phyloP scores from a whole-genome alignment of 2,113 vertebrate genomes.

The Gnathonemus echidnorhynchus region DNA sequence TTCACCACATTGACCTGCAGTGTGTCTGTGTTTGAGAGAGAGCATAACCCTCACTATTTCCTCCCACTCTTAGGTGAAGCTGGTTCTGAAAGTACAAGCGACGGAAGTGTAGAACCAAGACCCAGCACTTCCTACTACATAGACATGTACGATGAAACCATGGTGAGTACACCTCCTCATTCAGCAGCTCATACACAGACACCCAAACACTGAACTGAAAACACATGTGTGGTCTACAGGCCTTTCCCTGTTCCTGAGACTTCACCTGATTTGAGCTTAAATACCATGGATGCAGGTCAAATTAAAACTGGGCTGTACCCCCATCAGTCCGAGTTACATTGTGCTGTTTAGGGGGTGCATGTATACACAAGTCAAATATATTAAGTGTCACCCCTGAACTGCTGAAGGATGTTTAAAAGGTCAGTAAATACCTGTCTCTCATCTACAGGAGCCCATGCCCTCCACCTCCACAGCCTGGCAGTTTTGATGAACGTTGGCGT shows the following conservation, averaged over 20 bases:
- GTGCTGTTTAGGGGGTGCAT: neutral
- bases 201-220: neutral
- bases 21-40: neutral
- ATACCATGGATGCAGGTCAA: neutral
- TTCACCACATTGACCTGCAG: constrained; percentile 27
- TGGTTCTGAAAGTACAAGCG: constrained; percentile 59
- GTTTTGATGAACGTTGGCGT: constrained; percentile 81
- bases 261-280: neutral
- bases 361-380: neutral
- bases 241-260: neutral
- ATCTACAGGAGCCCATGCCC: constrained; percentile 86
- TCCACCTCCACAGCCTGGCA: constrained; percentile 94
- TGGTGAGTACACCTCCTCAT: constrained; percentile 31
- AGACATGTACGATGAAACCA: constrained; percentile 97
- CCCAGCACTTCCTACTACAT: constrained; percentile 89
- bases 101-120: constrained; percentile 71
- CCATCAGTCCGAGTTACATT: neutral
- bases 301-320: neutral
- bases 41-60: no score
- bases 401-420: neutral
- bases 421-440: neutral
- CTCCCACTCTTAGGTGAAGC: no score
- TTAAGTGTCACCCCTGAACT: neutral
- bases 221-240: neutral
- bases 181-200: constrained; percentile 17